Percentiles rank a stretch among this genome's conserved stretches.
phyloP scores from a whole-genome alignment of 2,113 vertebrate genomes.

The Ibidorhyncha struthersii region DNA sequence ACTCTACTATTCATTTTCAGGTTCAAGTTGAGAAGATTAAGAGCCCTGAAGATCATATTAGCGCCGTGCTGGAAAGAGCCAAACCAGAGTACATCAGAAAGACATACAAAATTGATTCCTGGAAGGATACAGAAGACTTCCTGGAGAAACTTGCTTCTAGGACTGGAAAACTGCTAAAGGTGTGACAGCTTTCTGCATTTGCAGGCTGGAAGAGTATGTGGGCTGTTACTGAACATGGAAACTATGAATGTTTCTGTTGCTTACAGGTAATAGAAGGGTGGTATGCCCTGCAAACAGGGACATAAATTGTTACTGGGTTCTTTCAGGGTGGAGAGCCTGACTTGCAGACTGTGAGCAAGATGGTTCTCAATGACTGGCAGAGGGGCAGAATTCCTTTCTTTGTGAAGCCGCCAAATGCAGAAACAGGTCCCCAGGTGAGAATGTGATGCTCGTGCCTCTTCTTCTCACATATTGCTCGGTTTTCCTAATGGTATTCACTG shows the following conservation, averaged over 20 bases:
- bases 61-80: constrained; percentile 89
- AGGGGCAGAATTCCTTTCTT: constrained; percentile 96
- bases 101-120: constrained; percentile 91
- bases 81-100: constrained; percentile 95
- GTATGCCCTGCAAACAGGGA: neutral
- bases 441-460: neutral
- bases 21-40: constrained; percentile 99
- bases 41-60: constrained; percentile 92
- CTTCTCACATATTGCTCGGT: neutral
- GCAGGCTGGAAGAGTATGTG: accelerated
- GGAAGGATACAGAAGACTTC: constrained; percentile 90
- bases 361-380: constrained; percentile 99
- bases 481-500: neutral
- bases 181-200: constrained; percentile 29
- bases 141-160: constrained; percentile 93
- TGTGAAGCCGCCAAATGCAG: constrained; percentile 89
- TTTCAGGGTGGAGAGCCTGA: constrained; percentile 94
- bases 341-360: constrained; percentile 90
- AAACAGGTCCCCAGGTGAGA: constrained; percentile 79
- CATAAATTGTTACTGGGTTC: neutral
- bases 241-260: neutral
- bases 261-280: neutral
- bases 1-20: constrained; percentile 60
- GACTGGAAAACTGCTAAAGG: constrained; percentile 94
- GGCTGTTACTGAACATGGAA: neutral